phyloP scores from a whole-genome alignment of 2,888 invertebrate species.

The Eristalinus aeneus region DNA sequence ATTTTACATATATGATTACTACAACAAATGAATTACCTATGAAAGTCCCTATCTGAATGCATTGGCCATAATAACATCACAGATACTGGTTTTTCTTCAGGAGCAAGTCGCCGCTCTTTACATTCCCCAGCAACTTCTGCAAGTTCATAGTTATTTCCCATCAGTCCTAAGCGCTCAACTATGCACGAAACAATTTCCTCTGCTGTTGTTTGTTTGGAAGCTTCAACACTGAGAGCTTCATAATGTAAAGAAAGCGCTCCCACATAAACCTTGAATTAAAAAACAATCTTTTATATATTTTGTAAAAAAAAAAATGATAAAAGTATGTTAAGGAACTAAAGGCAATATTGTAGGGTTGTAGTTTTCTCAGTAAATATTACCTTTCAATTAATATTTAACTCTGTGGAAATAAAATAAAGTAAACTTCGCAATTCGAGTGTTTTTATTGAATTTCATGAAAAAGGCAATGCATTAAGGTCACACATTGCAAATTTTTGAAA shows the following conservation, averaged over 20 bases:
- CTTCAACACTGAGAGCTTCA: conserved; percentile 94
- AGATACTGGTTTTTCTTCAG: conserved; percentile 90
- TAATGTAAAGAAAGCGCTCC: conserved; percentile 93
- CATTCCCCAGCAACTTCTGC: conserved; percentile 94
- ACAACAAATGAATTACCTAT: conserved; percentile 61
- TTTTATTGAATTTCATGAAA: too few relatives aligned
- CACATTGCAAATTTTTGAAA: too few relatives aligned
- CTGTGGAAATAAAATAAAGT: too few relatives aligned
- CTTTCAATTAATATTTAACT: too few relatives aligned
- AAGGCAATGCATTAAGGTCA: not conserved
- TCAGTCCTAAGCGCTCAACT: conserved; percentile 86
- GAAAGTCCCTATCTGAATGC: conserved; percentile 81
- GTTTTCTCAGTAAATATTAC: not conserved
- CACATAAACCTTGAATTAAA: conserved; percentile 88
- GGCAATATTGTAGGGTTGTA: too few relatives aligned
- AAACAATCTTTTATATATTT: not conserved
- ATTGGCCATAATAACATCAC: conserved; percentile 92
- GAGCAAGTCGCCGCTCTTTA: conserved; percentile 93
- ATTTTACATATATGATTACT: not conserved
- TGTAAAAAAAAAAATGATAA: not conserved
- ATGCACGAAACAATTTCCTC: conserved; percentile 95
- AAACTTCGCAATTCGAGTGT: too few relatives aligned
- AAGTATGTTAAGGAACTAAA: too few relatives aligned
- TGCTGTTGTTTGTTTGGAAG: conserved; percentile 94
- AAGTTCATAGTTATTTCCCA: conserved; percentile 88